These are phyloP conservation scores for Melanotaenia boesemani DNA, from an alignment of 2,797 vertebrate species.

Conservation along the genomic window DNA sequence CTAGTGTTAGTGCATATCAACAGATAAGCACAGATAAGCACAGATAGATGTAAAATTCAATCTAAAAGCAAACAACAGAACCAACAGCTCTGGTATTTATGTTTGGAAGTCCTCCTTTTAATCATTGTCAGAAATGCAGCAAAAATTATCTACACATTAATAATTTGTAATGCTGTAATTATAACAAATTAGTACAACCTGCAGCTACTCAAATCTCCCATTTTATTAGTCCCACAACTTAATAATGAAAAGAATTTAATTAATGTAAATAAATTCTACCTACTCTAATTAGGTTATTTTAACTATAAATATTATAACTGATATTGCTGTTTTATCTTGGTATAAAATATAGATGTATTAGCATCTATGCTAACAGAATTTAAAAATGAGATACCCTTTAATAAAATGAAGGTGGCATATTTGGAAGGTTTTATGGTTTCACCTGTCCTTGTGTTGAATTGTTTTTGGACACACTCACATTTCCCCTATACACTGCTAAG, in stretches of 20 bases:
- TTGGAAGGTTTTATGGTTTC: background rate
- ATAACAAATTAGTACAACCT: conserved; percentile 1
- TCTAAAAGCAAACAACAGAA: background rate
- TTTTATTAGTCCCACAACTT: background rate
- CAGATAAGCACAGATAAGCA: background rate
- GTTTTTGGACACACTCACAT: background rate
- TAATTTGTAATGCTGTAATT: background rate
- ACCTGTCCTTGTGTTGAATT: background rate
- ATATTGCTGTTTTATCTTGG: background rate
- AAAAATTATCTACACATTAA: background rate
- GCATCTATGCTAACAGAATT: too few species aligned
- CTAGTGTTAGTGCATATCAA: background rate
- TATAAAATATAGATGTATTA: background rate
- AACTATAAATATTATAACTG: background rate
- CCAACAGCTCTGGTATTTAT: background rate
- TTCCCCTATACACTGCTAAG: too few species aligned
- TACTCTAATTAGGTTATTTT: background rate
- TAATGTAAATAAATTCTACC: too few species aligned
- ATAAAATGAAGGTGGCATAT: too few species aligned
- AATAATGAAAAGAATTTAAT: too few species aligned
- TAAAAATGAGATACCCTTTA: too few species aligned
- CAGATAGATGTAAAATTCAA: background rate
- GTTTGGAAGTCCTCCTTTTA: background rate
- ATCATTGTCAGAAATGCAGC: background rate
- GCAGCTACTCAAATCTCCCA: too few species aligned